Percentiles rank a stretch among this genome's conserved stretches.
These are phyloP conservation scores for Myocastor coypus DNA, from an alignment of 2,113 vertebrate species.

Conservation along the genomic window DNA sequence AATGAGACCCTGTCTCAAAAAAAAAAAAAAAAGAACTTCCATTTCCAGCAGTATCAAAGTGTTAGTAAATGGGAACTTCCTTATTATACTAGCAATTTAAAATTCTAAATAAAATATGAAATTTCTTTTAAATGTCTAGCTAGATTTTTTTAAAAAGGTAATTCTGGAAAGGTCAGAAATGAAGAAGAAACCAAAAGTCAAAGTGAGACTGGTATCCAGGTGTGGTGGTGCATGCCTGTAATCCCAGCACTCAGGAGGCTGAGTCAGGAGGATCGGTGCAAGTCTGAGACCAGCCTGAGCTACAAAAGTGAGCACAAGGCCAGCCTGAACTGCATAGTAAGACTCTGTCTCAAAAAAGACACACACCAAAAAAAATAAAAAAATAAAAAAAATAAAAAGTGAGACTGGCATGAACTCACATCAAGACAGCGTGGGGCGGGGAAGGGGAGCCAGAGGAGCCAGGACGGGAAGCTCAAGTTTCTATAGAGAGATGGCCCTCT, in stretches of 20 bases:
- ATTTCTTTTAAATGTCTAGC: conserved; percentile 13
- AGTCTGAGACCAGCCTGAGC: too few species aligned
- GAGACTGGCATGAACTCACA: not conserved
- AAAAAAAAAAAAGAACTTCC: not conserved
- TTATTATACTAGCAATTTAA: not conserved
- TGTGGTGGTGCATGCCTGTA: too few species aligned
- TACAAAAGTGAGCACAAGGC: too few species aligned
- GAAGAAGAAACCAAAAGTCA: not conserved
- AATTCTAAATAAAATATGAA: not conserved
- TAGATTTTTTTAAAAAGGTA: not conserved
- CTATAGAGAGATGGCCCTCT: not conserved
- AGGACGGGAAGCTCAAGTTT: not conserved
- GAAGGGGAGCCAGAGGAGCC: not conserved
- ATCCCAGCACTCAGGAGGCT: too few species aligned
- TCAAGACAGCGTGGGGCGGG: not conserved
- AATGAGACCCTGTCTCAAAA: too few species aligned
- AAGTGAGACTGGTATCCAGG: not conserved
- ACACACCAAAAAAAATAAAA: too few species aligned
- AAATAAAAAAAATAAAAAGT: too few species aligned
- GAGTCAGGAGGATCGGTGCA: too few species aligned
- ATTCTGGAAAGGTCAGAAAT: not conserved
- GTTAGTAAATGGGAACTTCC: not conserved
- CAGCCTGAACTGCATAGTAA: too few species aligned
- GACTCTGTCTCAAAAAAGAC: too few species aligned
- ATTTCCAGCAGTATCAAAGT: not conserved